Base-by-base conservation (phyloP, 2,888 invertebrate species). In the Parnassius smintheus region DNA sequence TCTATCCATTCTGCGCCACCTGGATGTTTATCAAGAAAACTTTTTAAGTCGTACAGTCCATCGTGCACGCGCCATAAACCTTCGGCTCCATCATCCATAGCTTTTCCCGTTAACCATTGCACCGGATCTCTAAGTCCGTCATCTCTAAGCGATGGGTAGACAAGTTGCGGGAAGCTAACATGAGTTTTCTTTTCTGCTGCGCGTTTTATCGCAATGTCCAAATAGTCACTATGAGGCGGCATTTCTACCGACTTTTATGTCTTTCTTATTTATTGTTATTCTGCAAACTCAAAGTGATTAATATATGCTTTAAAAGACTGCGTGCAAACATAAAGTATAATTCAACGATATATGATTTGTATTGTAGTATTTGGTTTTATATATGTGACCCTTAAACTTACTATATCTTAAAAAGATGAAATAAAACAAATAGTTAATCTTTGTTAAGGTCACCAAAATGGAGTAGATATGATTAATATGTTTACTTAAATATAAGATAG, bases 1-100 rank as follows among this genome's bases (percentile, higher is more conserved):
- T 87, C 85, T 58, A 97, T 75, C 96, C 96, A 97, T 76, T 95
- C 95, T 0, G 90, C 74, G 1, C 98, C 97, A 46, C 98, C 98
- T 0, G 98, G 99, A 92, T 99, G 99, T 54, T 88, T 92, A 3
- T 94, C 83, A 7, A 96, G 89, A 80, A 98, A 99, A 22, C 93
- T 92, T 0, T 94, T 94, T 35, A 99, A 92, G 85, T 99, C 97
- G 82, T 98, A 99, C 25, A 99, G 87, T 53, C 91, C 89, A 81
- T 96, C 93, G 70, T 95, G 92, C 22, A 97, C 93, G 69, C 97
- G 92, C 97, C 97, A 97, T 2, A 96, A 81, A n/a, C 94, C 94
- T 78, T 96, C 95, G 0, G 95, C 95, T 2, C 94, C 94, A 70
- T 96, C 96, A 68, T 95, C 94, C 72, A 89, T 78, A 13, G 92